Percentiles rank a stretch among this genome's conserved stretches.
Conservation (phyloP, 2,113 vertebrate species). For the Upupa epops region DNA sequence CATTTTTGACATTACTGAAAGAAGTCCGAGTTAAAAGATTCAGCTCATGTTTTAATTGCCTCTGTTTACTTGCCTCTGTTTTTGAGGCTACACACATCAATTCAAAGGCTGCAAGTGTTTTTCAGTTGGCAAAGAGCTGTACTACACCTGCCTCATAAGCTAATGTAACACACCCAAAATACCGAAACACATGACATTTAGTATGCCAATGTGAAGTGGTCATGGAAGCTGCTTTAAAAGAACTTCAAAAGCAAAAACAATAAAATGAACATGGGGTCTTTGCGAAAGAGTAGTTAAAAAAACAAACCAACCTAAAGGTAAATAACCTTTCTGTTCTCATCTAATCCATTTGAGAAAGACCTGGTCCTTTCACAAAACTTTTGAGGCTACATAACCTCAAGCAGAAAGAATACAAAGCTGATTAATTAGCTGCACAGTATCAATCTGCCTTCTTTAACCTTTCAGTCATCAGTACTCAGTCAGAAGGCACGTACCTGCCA, state of each 20-base stretch:
- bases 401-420: not conserved
- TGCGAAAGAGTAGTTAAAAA: not conserved
- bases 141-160: not conserved
- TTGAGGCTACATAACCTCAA: not conserved
- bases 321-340: not conserved
- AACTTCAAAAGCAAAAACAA: not conserved
- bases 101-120: not conserved
- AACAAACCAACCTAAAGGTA: not conserved
- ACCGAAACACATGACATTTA: not conserved
- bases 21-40: not conserved
- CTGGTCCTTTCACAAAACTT: not conserved
- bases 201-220: not conserved
- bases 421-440: fast-evolving
- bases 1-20: not conserved
- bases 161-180: not conserved
- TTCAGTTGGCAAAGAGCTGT: not conserved
- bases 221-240: not conserved
- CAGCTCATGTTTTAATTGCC: not conserved
- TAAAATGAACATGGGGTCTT: not conserved
- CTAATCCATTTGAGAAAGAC: not conserved
- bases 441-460: not conserved
- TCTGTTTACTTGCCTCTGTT: not conserved
- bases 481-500: conserved; percentile 81
- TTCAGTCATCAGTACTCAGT: not conserved
- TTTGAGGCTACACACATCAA: too few relatives aligned